phyloP scores from a whole-genome alignment of 2,113 vertebrate species.

The Clupea harengus region DNA sequence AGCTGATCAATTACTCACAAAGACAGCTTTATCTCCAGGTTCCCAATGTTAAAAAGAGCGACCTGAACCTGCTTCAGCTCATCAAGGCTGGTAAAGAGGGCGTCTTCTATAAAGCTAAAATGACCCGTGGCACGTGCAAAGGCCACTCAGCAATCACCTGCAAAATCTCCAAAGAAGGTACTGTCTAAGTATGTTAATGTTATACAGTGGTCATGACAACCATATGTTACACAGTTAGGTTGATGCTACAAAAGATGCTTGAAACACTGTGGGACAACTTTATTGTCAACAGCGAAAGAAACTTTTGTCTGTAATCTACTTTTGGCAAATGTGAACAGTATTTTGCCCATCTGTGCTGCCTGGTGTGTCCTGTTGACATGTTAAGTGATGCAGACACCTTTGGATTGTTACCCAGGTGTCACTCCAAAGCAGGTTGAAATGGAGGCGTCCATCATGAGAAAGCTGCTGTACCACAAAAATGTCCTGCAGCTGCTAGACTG shows the following conservation, averaged over 20 bases:
- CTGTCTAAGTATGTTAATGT: neutral
- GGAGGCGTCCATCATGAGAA: constrained; percentile 72
- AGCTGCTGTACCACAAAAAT: constrained; percentile 72
- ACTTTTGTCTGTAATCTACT: too few relatives aligned
- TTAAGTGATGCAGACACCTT: neutral
- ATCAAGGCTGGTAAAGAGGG: constrained; percentile 74
- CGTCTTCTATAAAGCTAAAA: constrained; percentile 71
- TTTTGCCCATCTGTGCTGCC: too few relatives aligned
- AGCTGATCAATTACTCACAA: neutral
- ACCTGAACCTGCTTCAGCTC: constrained; percentile 69
- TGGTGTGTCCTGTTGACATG: neutral
- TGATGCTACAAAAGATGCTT: too few relatives aligned
- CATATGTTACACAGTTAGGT: too few relatives aligned
- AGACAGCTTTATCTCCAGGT: constrained; percentile 42
- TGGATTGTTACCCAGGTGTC: constrained; percentile 51
- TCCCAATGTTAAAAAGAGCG: constrained; percentile 59
- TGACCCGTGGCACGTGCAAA: constrained; percentile 68
- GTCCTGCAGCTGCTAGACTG: constrained; percentile 73
- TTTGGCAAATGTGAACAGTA: too few relatives aligned
- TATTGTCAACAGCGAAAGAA: too few relatives aligned
- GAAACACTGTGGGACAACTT: too few relatives aligned
- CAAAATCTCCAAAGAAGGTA: constrained; percentile 75
- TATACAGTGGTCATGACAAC: too few relatives aligned
- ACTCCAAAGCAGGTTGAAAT: constrained; percentile 61
- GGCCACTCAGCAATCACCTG: constrained; percentile 71